These are phyloP conservation scores for Chaitophorus viminalis DNA, from an alignment of 2,888 invertebrate species.

Conservation along the genomic window DNA sequence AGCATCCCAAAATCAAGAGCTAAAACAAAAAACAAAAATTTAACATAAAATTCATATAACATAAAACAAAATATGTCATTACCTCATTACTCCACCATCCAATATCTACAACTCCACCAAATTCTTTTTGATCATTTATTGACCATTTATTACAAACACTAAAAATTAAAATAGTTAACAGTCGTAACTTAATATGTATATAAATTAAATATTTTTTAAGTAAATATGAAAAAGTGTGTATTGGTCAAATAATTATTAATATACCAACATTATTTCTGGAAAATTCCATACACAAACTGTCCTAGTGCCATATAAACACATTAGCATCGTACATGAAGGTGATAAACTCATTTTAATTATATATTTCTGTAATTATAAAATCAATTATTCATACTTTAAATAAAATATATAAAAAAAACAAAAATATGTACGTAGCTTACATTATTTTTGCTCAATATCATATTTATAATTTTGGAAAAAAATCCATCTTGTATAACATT, in stretches of 20 bases:
- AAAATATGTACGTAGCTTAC: slow-evolving; percentile 10
- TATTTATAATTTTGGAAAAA: slow-evolving; percentile 31
- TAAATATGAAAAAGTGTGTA: neutral
- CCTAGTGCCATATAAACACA: slow-evolving; percentile 39
- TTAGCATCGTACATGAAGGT: slow-evolving; percentile 25
- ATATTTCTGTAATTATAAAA: slow-evolving; percentile 40
- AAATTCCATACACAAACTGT: slow-evolving; percentile 48
- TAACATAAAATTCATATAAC: neutral
- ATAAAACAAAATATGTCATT: neutral
- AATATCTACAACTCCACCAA: slow-evolving; percentile 48
- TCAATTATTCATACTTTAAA: neutral
- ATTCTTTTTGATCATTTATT: slow-evolving; percentile 55
- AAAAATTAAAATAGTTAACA: neutral
- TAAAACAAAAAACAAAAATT: slow-evolving; percentile 24
- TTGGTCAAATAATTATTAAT: neutral
- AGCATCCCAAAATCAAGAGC: slow-evolving; percentile 51
- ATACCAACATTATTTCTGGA: slow-evolving; percentile 49
- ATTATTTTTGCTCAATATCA: slow-evolving; percentile 40
- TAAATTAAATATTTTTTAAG: neutral
- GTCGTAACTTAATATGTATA: neutral
- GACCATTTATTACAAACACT: slow-evolving; percentile 39
- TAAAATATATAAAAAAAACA: neutral
- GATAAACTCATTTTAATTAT: slow-evolving; percentile 55
- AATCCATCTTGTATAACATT: slow-evolving; percentile 41
- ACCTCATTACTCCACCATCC: slow-evolving; percentile 54